Base-by-base conservation (phyloP, 2,888 invertebrate genomes). In the Steinernema carpocapsae region DNA sequence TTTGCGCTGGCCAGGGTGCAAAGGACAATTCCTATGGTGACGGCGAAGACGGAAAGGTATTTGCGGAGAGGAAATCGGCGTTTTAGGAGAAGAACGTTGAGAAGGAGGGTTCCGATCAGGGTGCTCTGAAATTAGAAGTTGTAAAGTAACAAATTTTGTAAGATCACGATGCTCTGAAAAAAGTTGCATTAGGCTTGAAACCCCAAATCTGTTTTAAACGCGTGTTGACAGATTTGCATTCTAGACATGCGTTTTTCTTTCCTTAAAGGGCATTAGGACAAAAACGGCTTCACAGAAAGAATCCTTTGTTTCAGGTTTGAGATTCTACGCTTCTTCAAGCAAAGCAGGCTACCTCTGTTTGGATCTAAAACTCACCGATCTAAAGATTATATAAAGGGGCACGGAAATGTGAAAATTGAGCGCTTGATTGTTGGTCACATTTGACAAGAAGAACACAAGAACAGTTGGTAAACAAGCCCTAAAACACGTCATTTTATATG, bases 311-410 rank as follows among this genome's bases (percentile, higher is more conserved):
- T n/a, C n/a, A n/a, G n/a, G n/a, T n/a, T n/a, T n/a, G n/a, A n/a
- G n/a, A n/a, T n/a, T n/a, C n/a, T n/a, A n/a, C n/a, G n/a, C n/a
- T n/a, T n/a, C n/a, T n/a, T n/a, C n/a, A n/a, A n/a, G n/a, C n/a
- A n/a, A n/a, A n/a, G n/a, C n/a, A n/a, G n/a, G n/a, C n/a, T n/a
- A n/a, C n/a, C n/a, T n/a, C n/a, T n/a, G n/a, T n/a, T n/a, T n/a
- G n/a, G n/a, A n/a, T n/a, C n/a, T n/a, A n/a, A 32, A n/a, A 87
- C 92, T 91, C 89, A 93, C 93, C 74, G 97, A 93, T 90, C 97
- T 91, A 89, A 99, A 99, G 88, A 99, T 97, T 93, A 97, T 96
- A 88, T 97, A 97, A 64, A 99, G 89, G 0, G 97, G 97, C 92
- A 99, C 96, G 0, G 97, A 92, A 85, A 99, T 95, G 88, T 97